Base-by-base conservation (phyloP, 30 jellyfish, hydroid and myxozoan species). In the Aurelia aurita region DNA sequence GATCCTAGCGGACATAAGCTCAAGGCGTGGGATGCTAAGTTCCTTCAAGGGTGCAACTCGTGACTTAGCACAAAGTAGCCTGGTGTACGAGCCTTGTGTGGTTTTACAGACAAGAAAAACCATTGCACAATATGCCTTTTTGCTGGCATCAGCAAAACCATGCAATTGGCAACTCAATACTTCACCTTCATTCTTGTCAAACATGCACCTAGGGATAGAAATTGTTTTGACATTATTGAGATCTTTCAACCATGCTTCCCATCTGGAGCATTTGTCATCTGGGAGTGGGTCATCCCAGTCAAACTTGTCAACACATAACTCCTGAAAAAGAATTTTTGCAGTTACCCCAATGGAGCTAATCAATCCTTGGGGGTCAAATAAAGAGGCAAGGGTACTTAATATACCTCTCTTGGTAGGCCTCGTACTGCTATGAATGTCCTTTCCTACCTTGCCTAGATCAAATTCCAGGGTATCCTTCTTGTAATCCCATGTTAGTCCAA, bases 1-100 rank as follows among this genome's bases (percentile, higher is more conserved):
- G 31, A 78, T 60, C 18, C 79, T 60, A 1, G 79, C 79, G 0
- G 89, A 78, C 89, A 78, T 78, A 7, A 80, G 77, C 67, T 80
- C 83, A 2, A 80, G 32, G 5, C 91, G 35, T 34, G 84, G 91
- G 13, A 80, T 65, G 22, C 76, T 21, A 0, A 68, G 47, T 3
- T 10, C 27, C 20, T 79, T 79, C 58, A 66, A 35, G 9, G 90
- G 90, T 5, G 90, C 90, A 8, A 46, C 73, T 27, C 87, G 46
- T 18, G 87, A 23, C 43, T 75, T 75, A 2, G 84, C 43, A 27
- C 67, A 55, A 20, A 79, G 3, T 15, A 63, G 11, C n/a, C 2
- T 43, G 43, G 49, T 39, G 26, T 39, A 43, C 26, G 35, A 25
- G 22, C 84, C 69, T 39, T 72, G 31, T 15, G 71, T 20, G 3